Evolutionary conservation across 2,113 vertebrate species (phyloP).

Genomic region (Urocitellus parryii): DNA sequence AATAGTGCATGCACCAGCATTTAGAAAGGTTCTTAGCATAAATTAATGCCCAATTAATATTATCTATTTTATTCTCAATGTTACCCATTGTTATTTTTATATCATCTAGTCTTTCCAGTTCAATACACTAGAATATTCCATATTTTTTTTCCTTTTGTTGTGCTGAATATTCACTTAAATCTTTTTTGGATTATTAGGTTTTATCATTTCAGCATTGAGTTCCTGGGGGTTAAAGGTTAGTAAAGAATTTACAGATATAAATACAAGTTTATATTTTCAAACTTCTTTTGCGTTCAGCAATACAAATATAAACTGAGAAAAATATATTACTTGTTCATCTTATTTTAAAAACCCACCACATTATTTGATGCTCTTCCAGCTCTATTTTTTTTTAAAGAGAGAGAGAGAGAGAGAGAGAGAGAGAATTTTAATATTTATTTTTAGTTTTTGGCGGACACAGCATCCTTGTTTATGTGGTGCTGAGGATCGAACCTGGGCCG

Average conservation of each 20-base stretch:
- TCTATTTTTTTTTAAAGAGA: too few relatives aligned
- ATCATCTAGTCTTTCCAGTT: neutral
- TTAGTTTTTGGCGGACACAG: too few relatives aligned
- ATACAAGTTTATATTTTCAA: constrained; percentile 46
- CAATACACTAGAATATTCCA: neutral
- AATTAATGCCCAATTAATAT: neutral
- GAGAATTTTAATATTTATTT: too few relatives aligned
- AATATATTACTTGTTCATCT: neutral
- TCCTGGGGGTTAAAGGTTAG: neutral
- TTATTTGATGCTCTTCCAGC: neutral
- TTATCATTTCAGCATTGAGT: neutral
- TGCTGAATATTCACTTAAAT: neutral
- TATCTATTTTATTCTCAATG: neutral
- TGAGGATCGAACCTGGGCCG: too few relatives aligned
- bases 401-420: too few relatives aligned
- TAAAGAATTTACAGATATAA: neutral
- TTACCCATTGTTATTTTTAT: neutral
- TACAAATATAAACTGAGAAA: neutral
- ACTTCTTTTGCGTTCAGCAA: neutral
- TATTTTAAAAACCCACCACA: neutral
- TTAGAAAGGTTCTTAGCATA: neutral
- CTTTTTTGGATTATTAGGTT: neutral
- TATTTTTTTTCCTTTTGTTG: neutral
- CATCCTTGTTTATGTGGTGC: too few relatives aligned
- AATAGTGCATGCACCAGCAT: neutral